Conservation (phyloP, 2,797 vertebrate genomes). For the Avahi laniger region DNA sequence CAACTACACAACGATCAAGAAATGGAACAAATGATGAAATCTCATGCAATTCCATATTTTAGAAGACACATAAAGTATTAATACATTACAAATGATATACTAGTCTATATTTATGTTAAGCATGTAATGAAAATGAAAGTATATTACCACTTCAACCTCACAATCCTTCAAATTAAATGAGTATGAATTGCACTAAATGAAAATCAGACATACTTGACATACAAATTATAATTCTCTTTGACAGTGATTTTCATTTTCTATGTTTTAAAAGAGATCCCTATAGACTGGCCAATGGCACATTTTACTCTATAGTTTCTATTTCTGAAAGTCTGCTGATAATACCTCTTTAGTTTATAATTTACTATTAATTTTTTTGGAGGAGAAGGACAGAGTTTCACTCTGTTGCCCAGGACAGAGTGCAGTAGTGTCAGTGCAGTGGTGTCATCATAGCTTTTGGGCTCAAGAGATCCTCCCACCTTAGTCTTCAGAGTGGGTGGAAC, state of each 20-base stretch:
- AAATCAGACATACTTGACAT: constrained; percentile 28
- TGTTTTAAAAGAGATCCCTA: background rate
- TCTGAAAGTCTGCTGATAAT: background rate
- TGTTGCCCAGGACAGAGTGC: too few species aligned
- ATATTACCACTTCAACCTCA: constrained; percentile 49
- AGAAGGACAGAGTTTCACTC: too few species aligned
- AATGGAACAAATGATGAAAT: constrained; percentile 67
- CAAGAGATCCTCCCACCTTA: too few species aligned
- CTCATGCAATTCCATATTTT: constrained; percentile 64
- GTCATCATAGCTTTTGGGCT: too few species aligned
- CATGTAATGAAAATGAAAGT: constrained; percentile 57
- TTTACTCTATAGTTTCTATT: constrained; percentile 1
- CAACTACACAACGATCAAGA: constrained; percentile 60
- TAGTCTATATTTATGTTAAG: constrained; percentile 61
- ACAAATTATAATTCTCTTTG: constrained; percentile 51
- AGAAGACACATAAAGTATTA: constrained; percentile 28
- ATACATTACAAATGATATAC: constrained; percentile 54
- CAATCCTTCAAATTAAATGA: constrained; percentile 64
- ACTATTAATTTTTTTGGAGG: too few species aligned
- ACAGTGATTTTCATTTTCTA: constrained; percentile 21
- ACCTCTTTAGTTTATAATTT: background rate
- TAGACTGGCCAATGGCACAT: background rate
- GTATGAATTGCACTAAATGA: constrained; percentile 33
- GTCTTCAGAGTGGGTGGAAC: too few species aligned
- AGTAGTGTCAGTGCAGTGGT: too few species aligned